A percentile compares a stretch with the other conserved stretches of the same genome.
These are phyloP conservation scores for Centropristis striata DNA, from an alignment of 2,113 vertebrate species.

Conservation along the genomic window DNA sequence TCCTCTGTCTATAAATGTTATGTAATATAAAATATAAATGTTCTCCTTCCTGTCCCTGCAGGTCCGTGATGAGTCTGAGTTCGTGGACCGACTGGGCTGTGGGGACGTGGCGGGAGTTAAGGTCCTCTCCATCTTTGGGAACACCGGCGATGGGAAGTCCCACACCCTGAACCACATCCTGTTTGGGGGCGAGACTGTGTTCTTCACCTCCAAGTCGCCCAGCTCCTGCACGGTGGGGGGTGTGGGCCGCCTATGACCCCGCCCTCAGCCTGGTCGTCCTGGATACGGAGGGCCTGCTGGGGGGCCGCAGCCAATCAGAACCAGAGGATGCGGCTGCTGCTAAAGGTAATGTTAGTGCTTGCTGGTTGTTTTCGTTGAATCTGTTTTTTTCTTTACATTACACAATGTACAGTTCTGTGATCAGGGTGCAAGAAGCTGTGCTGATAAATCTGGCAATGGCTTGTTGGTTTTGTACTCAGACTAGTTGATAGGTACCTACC, in stretches of 20 bases:
- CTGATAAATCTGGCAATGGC: neutral
- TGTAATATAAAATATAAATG: no score
- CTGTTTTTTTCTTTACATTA: neutral
- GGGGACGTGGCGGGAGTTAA: constrained; percentile 79
- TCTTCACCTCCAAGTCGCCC: constrained; percentile 87
- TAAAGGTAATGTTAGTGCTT: constrained; percentile 75
- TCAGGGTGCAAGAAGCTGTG: no score
- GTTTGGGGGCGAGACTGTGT: constrained; percentile 82
- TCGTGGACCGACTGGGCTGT: constrained; percentile 83
- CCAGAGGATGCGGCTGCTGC: constrained; percentile 86
- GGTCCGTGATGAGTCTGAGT: constrained; percentile 80
- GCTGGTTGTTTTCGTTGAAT: neutral
- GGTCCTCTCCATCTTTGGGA: constrained; percentile 89
- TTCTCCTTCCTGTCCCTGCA: constrained; percentile 37
- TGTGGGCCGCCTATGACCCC: constrained; percentile 87
- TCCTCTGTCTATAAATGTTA: neutral
- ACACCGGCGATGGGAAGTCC: constrained; percentile 90
- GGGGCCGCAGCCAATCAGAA: constrained; percentile 84
- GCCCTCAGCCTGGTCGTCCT: constrained; percentile 80
- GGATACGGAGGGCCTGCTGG: constrained; percentile 88
- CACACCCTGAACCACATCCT: constrained; percentile 89
- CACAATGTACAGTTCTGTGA: neutral
- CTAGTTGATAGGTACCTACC: neutral
- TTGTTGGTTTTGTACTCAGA: neutral
- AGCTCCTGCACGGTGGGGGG: constrained; percentile 88